phyloP scores from a whole-genome alignment of 2,888 invertebrate species.

The Morpho helenor region DNA sequence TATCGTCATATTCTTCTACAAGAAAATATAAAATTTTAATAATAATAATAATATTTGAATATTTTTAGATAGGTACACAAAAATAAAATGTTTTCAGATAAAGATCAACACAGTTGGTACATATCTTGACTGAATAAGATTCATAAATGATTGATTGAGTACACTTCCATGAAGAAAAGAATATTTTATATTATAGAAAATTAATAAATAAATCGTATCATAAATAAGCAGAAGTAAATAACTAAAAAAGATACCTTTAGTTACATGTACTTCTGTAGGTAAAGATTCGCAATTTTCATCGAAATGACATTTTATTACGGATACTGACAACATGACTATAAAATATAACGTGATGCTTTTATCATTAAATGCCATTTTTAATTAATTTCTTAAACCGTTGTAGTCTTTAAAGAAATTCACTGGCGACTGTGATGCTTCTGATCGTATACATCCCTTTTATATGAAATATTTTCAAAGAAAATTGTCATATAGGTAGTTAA shows the following conservation, averaged over 20 bases:
- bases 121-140: no score
- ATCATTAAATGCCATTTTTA: slow-evolving; percentile 21
- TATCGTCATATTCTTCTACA: slow-evolving; percentile 91
- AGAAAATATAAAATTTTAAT: slow-evolving; percentile 3
- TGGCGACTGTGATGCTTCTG: slow-evolving; percentile 14
- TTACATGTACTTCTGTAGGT: slow-evolving; percentile 91
- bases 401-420: slow-evolving; percentile 9
- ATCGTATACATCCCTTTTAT: slow-evolving; percentile 20
- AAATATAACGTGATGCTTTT: slow-evolving; percentile 11
- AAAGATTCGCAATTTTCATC: slow-evolving; percentile 92
- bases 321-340: slow-evolving; percentile 26
- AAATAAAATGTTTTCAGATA: background rate
- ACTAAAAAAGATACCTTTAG: slow-evolving; percentile 81
- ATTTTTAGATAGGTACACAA: no score
- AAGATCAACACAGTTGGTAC: no score
- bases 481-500: slow-evolving; percentile 6
- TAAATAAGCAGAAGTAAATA: slow-evolving; percentile 6
- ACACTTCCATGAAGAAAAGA: background rate
- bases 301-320: slow-evolving; percentile 32
- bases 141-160: background rate
- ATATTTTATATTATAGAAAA: background rate
- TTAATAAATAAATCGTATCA: background rate
- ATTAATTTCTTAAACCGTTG: slow-evolving; percentile 2
- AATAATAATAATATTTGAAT: no score
- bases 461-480: slow-evolving; percentile 10